Evolutionary conservation across 2,888 invertebrate genomes (phyloP).

Genomic region (Acrobasis consociella): DNA sequence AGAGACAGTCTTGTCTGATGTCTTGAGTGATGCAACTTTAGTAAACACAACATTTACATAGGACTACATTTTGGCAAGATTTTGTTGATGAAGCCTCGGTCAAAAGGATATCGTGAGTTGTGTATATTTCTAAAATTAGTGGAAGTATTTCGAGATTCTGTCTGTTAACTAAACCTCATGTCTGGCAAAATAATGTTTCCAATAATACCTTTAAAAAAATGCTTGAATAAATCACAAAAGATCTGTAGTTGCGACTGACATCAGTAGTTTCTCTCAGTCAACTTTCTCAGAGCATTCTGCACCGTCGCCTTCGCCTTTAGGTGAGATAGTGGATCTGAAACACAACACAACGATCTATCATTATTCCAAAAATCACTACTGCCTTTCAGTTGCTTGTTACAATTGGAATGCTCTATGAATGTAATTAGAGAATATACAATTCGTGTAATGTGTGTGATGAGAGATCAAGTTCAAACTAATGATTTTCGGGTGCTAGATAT

Average conservation of each 20-base stretch:
- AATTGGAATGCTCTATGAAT: slow-evolving; percentile 8
- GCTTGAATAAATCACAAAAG: slow-evolving; percentile 64
- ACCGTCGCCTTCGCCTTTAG: slow-evolving; percentile 82
- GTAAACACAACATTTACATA: slow-evolving; percentile 31
- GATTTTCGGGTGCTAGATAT: slow-evolving; percentile 2
- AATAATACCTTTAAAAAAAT: slow-evolving; percentile 60
- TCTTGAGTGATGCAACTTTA: slow-evolving; percentile 25
- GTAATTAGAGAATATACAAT: slow-evolving; percentile 15
- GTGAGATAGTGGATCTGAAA: slow-evolving; percentile 80
- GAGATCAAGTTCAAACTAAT: slow-evolving; percentile 11
- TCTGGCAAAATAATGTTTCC: slow-evolving; percentile 37
- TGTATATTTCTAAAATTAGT: slow-evolving; percentile 26
- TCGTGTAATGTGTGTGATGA: slow-evolving; percentile 8
- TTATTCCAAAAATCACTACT: neutral
- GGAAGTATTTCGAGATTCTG: slow-evolving; percentile 27
- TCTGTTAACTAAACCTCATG: slow-evolving; percentile 25
- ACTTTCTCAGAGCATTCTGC: slow-evolving; percentile 80
- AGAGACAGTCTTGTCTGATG: slow-evolving; percentile 57
- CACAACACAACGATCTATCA: slow-evolving; percentile 26
- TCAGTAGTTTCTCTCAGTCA: slow-evolving; percentile 78
- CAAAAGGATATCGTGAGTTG: slow-evolving; percentile 41
- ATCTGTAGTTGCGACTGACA: slow-evolving; percentile 42
- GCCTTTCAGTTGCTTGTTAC: neutral
- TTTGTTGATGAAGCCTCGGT: slow-evolving; percentile 49
- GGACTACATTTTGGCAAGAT: slow-evolving; percentile 60